phyloP scores from a whole-genome alignment of 1,140 invertebrate genomes.

The Anastrepha obliqua region DNA sequence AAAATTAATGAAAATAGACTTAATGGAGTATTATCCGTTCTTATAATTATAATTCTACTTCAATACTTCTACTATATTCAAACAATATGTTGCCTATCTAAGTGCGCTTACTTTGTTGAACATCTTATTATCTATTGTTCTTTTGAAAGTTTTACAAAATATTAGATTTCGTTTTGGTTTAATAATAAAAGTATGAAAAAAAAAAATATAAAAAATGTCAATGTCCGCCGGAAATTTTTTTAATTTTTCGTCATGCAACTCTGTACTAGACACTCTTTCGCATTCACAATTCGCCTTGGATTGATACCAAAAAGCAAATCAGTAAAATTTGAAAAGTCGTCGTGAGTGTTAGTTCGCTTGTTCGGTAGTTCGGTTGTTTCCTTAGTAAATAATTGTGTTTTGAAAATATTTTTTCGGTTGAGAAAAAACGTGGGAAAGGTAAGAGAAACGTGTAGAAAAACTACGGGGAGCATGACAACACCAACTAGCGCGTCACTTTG shows the following conservation, averaged over 20 bases:
- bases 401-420: background rate
- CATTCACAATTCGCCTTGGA: background rate
- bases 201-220: background rate
- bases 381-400: background rate
- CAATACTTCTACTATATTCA: too few relatives aligned
- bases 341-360: constrained; percentile 19
- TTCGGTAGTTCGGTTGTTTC: constrained; percentile 13
- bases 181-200: background rate
- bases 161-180: background rate
- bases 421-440: background rate
- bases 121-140: background rate
- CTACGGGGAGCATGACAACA: background rate
- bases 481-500: background rate
- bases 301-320: constrained; percentile 5
- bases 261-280: constrained; percentile 6
- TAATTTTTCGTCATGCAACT: background rate
- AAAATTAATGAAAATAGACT: too few relatives aligned
- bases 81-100: too few relatives aligned
- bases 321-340: constrained; percentile 40
- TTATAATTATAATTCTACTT: too few relatives aligned
- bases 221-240: background rate
- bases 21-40: too few relatives aligned
- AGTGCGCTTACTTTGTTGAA: background rate
- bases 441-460: constrained; percentile 13
- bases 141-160: background rate